These are phyloP conservation scores for Heliocidaris tuberculata DNA, from an alignment of 35 echinoderm and acorn worm species.

Conservation along the genomic window DNA sequence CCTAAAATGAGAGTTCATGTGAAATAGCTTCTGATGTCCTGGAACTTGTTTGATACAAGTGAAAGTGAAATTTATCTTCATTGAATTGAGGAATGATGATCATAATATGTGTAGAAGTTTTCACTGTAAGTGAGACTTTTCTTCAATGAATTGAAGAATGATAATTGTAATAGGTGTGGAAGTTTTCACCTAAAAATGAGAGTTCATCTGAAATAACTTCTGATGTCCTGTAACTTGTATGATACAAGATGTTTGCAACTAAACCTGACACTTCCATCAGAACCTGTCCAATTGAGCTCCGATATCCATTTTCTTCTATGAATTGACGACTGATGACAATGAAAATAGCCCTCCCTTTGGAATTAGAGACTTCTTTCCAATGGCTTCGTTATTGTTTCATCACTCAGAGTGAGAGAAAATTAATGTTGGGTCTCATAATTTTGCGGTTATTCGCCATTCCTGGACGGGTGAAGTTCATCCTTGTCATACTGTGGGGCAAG, in stretches of 20 bases:
- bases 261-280: not conserved
- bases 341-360: not conserved
- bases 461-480: not conserved
- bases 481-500: not conserved
- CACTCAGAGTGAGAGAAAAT: not conserved
- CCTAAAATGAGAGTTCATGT: not conserved
- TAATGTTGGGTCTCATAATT: slow-evolving; percentile 4
- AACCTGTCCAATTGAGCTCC: not conserved
- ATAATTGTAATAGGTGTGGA: not conserved
- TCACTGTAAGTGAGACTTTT: too few relatives aligned
- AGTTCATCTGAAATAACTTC: not conserved
- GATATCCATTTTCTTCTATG: not conserved
- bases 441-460: slow-evolving; percentile 9
- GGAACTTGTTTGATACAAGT: not conserved
- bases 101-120: too few relatives aligned
- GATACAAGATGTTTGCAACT: slow-evolving; percentile 29
- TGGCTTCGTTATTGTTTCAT: not conserved
- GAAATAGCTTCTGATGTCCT: not conserved
- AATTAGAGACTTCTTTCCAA: not conserved
- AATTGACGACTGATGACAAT: not conserved
- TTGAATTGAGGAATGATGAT: too few relatives aligned
- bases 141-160: not conserved
- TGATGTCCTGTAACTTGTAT: not conserved
- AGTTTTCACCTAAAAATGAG: not conserved
- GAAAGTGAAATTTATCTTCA: not conserved